Base-by-base conservation (phyloP, 92 coral and sea anemone genomes). In the Isaurus tuberculatus region DNA sequence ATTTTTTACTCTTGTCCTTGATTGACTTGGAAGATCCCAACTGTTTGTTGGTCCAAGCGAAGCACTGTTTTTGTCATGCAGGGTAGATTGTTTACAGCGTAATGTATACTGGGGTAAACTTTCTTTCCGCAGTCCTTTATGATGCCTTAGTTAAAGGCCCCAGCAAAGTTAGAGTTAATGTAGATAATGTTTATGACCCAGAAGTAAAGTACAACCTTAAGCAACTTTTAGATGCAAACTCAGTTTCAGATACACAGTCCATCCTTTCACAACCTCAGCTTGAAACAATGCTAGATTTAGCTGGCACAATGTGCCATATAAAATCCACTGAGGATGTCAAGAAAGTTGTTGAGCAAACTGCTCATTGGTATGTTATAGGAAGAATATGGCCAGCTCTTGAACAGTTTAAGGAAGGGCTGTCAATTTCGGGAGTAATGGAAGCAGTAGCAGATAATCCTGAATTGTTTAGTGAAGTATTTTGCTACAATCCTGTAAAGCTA, bases 141-240 rank as follows among this genome's bases (percentile, higher is more conserved):
- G 87, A 85, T 81, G 89, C 89, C 60, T 49, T 92, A 36, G 85
- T 88, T 19, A 84, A 87, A 70, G 91, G 93, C 80, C 79, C 85
- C 51, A 51, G 20, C 22, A 80, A 79, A 55, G 65, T 74, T 66
- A 8, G 37, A 30, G 93, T 78, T 55, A 40, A 82, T 66, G 77
- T 79, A n/a, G 93, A 92, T 20, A 83, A 91, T 75, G 90, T 90
- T 5, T 88, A 91, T 81, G 92, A 85, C 30, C 44, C 60, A 67
- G 90, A 91, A 36, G 83, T 86, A 10, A 88, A 79, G 73, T 61
- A 63, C 2, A 58, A 88, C 64, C 93, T 92, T 27, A 72, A 80
- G 71, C 27, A 72, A 58, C 81, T 89, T 53, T 75, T 75, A 44
- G 46, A 74, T 13, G 89, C 83, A 42, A 20, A 83, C 81, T 40